Evolutionary conservation across 2,888 invertebrate genomes (phyloP), one percentile per base, ranked within the genome.

Genomic region (Piscicola geometra): DNA sequence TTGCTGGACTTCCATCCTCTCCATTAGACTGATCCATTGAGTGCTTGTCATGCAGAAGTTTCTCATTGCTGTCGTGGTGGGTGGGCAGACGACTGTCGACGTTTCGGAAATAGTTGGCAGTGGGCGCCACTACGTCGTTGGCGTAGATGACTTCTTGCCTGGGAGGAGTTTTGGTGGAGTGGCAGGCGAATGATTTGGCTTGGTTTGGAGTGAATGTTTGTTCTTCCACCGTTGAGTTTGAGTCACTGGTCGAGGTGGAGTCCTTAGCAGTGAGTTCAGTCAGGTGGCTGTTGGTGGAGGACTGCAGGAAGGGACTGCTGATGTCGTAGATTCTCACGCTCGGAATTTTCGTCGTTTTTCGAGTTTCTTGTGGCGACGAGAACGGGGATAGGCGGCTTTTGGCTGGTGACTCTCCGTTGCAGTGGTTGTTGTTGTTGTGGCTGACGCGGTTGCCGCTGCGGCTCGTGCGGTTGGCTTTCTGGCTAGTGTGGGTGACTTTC

Each of bases 281-380:
- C 3, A 56, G 60, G 60, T 56, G 21, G 60, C n/a, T 56, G 60
- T 56, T 56, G 60, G 60, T 56, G 21, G 60, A 56, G n/a, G 60
- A 56, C n/a, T 56, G 60, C 3, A 56, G n/a, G n/a, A 56, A 21
- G n/a, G 60, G 60, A 25, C 5, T 56, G n/a, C 60, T 56, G 5
- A 56, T 56, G 60, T 56, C 60, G n/a, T 56, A 56, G 25, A 21
- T 56, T 21, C 25, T 56, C 3, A 56, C 60, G 60, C 60, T 56
- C 3, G 60, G 60, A 5, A 21, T 56, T 21, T 56, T 56, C 3
- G 5, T 56, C 3, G 25, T 18, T 56, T 56, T 56, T 15, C 60
- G 60, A 25, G 12, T 21, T 21, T 56, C 25, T 5, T 56, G 5
- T 5, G 60, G 60, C 25, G 60, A 56, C n/a, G 60, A 25, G 12